These are phyloP conservation scores for Anaspis maculata DNA, from an alignment of 2,888 invertebrate genomes.

Conservation along the genomic window DNA sequence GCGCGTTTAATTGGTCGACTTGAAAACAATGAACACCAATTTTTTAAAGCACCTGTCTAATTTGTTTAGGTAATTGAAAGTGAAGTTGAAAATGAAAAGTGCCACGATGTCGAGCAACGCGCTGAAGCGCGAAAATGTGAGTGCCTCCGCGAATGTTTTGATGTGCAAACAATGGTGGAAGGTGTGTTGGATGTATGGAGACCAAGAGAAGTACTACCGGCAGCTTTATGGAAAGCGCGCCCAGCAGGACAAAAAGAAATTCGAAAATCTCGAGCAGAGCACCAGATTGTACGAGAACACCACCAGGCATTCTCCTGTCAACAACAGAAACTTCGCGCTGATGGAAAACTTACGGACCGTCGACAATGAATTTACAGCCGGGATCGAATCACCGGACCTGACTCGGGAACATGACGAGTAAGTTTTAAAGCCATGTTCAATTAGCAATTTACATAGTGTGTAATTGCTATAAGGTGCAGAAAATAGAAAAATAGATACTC, in stretches of 20 bases:
- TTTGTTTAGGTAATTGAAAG: too few relatives aligned
- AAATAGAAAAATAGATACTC: too few relatives aligned
- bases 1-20: constrained; percentile 5
- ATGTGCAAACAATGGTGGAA: constrained; percentile 88
- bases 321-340: too few relatives aligned
- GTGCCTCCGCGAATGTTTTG: constrained; percentile 58
- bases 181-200: constrained; percentile 81
- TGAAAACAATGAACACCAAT: too few relatives aligned
- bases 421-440: too few relatives aligned
- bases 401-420: too few relatives aligned
- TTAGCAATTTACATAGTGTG: too few relatives aligned
- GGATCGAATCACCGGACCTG: constrained; percentile 3
- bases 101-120: constrained; percentile 29
- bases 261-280: constrained; percentile 12
- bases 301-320: too few relatives aligned
- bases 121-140: constrained; percentile 35
- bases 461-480: too few relatives aligned
- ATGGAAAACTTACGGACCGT: too few relatives aligned
- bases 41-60: constrained; percentile 10
- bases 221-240: constrained; percentile 58
- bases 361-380: constrained; percentile 4
- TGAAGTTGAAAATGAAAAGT: constrained; percentile 21
- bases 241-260: constrained; percentile 25
- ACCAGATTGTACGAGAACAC: constrained; percentile 13
- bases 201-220: constrained; percentile 76